Percentiles rank a stretch among this genome's conserved stretches.
Evolutionary conservation across 1,140 invertebrate species (phyloP).

Genomic region (Neotoxoptera formosana): DNA sequence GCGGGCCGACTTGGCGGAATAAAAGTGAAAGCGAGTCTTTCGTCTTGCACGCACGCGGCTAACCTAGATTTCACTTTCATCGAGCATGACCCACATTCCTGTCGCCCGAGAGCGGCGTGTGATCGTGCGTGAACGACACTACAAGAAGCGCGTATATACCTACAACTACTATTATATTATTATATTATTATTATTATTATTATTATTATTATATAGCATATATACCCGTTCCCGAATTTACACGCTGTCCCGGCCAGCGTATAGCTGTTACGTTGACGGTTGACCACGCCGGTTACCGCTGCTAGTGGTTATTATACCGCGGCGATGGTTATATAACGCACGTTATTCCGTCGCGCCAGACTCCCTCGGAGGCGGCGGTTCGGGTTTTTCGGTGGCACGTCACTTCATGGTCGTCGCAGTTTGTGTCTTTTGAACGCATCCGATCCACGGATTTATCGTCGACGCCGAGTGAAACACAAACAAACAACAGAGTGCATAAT

Average conservation of each 20-base stretch:
- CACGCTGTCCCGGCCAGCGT: too few relatives aligned
- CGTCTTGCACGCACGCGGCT: constrained; percentile 54
- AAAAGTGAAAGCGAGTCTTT: constrained; percentile 56
- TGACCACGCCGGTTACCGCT: neutral
- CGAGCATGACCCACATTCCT: constrained; percentile 51
- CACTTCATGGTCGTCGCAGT: constrained; percentile 49
- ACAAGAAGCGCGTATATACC: constrained; percentile 4
- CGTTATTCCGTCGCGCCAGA: neutral
- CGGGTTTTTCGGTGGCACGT: neutral
- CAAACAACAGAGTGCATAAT: neutral
- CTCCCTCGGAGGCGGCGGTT: neutral
- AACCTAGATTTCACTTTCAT: constrained; percentile 58
- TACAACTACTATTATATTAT: too few relatives aligned
- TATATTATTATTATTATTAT: neutral
- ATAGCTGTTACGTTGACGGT: constrained; percentile 21
- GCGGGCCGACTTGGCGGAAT: constrained; percentile 33
- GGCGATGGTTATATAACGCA: constrained; percentile 26
- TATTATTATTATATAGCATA: neutral
- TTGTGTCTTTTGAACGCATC: neutral
- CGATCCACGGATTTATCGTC: neutral
- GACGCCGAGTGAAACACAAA: neutral
- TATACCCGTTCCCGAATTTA: neutral
- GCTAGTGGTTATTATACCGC: neutral
- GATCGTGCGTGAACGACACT: constrained; percentile 52
- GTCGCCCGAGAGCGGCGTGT: neutral